phyloP scores from a whole-genome alignment of 2,113 vertebrate genomes.

The Gasterosteus aculeatus region DNA sequence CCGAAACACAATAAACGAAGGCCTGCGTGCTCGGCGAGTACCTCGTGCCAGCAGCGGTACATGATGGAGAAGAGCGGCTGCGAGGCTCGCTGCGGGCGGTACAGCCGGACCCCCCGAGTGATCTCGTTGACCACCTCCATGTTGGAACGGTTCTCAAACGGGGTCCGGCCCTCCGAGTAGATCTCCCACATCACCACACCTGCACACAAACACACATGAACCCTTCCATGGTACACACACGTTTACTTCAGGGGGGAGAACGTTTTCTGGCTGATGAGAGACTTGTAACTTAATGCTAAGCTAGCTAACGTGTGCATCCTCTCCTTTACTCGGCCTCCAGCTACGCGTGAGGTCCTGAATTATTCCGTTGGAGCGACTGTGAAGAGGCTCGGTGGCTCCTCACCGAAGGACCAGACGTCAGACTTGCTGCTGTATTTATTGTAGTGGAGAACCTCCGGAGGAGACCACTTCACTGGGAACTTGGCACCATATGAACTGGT shows the following conservation, averaged over 20 bases:
- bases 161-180: conserved; percentile 87
- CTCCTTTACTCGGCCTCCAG: background rate
- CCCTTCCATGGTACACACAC: too few relatives aligned
- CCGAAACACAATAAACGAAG: background rate
- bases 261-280: too few relatives aligned
- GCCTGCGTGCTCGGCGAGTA: conserved; percentile 27
- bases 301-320: too few relatives aligned
- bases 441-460: conserved; percentile 90
- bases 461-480: conserved; percentile 93
- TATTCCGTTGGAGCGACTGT: too few relatives aligned
- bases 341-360: too few relatives aligned
- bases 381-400: conserved; percentile 25
- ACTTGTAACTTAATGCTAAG: too few relatives aligned
- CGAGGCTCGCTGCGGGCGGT: conserved; percentile 84
- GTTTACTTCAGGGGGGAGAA: too few relatives aligned
- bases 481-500: conserved; percentile 87
- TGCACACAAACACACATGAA: conserved; percentile 50
- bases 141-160: conserved; percentile 87
- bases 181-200: conserved; percentile 94
- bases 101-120: conserved; percentile 85
- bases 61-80: conserved; percentile 83
- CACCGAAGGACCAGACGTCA: conserved; percentile 93
- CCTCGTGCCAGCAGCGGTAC: conserved; percentile 93
- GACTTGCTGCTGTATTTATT: conserved; percentile 92
- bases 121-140: conserved; percentile 85